These are phyloP conservation scores for Dolichopus griseipennis DNA, from an alignment of 2,888 invertebrate genomes.

Conservation along the genomic window DNA sequence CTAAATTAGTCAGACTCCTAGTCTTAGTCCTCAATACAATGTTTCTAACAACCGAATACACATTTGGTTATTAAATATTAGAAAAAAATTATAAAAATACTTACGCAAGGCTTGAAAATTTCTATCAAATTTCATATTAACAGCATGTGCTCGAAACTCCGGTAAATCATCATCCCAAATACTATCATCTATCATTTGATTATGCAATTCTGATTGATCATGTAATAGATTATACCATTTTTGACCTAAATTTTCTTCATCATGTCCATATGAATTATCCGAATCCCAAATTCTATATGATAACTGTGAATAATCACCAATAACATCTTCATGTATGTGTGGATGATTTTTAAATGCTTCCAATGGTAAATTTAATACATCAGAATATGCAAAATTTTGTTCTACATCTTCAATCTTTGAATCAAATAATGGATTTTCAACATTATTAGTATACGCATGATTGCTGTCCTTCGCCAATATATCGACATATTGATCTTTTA, in stretches of 20 bases:
- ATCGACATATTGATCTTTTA: not conserved
- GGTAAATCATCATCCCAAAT: too few relatives aligned
- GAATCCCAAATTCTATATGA: not conserved
- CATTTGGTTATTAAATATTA: too few relatives aligned
- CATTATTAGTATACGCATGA: not conserved
- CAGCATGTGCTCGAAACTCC: too few relatives aligned
- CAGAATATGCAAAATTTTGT: not conserved
- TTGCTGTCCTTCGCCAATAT: not conserved
- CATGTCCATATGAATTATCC: not conserved
- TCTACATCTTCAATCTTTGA: not conserved
- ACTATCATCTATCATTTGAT: too few relatives aligned
- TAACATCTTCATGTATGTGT: conserved; percentile 5
- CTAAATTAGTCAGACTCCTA: too few relatives aligned
- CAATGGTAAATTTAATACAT: not conserved
- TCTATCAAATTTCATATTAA: too few relatives aligned
- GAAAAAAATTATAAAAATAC: too few relatives aligned
- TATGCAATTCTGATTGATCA: not conserved
- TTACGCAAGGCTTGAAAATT: too few relatives aligned
- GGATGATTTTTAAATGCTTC: not conserved
- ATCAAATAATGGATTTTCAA: not conserved
- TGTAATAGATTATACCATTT: not conserved
- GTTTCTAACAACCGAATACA: too few relatives aligned
- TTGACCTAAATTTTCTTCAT: not conserved
- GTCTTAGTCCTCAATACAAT: too few relatives aligned
- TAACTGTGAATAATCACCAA: not conserved